phyloP scores from a whole-genome alignment of 2,797 vertebrate species.

The Peromyscus eremicus region DNA sequence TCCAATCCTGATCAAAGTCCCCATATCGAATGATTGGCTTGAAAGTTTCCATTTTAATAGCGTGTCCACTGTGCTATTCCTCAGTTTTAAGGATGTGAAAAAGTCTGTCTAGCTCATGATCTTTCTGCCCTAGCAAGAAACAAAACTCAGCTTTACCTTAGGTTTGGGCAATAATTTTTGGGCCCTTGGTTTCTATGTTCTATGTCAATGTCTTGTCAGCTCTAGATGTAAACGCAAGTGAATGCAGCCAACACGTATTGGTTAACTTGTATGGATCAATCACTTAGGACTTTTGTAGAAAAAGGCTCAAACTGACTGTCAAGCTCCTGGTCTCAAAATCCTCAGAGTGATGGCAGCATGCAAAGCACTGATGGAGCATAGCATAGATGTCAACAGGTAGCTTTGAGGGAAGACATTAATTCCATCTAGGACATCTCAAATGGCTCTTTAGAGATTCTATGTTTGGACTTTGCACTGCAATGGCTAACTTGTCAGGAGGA shows the following conservation, averaged over 20 bases:
- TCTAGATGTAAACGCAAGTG: not conserved
- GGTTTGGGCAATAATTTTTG: not conserved
- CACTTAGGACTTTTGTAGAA: not conserved
- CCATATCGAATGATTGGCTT: not conserved
- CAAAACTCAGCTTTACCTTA: not conserved
- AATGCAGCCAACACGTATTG: not conserved
- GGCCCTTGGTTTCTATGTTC: not conserved
- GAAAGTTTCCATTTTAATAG: not conserved
- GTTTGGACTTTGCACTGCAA: not conserved
- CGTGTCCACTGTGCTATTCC: not conserved
- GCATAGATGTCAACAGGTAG: not conserved
- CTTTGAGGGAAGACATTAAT: not conserved
- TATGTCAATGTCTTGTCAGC: not conserved
- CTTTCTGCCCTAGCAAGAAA: not conserved
- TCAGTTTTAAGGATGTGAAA: not conserved
- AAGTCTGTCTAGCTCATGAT: not conserved
- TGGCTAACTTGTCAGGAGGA: not conserved
- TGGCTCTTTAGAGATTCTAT: not conserved
- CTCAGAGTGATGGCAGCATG: not conserved
- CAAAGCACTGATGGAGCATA: rapidly evolving
- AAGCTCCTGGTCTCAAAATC: not conserved
- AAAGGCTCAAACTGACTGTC: not conserved
- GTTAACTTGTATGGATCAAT: not conserved
- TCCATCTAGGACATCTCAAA: not conserved
- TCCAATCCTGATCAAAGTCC: not conserved